A percentile compares a stretch with the other conserved stretches of the same genome.
Evolutionary conservation across 2,797 vertebrate genomes (phyloP).

Genomic region (Parotocinclus haroldoi): DNA sequence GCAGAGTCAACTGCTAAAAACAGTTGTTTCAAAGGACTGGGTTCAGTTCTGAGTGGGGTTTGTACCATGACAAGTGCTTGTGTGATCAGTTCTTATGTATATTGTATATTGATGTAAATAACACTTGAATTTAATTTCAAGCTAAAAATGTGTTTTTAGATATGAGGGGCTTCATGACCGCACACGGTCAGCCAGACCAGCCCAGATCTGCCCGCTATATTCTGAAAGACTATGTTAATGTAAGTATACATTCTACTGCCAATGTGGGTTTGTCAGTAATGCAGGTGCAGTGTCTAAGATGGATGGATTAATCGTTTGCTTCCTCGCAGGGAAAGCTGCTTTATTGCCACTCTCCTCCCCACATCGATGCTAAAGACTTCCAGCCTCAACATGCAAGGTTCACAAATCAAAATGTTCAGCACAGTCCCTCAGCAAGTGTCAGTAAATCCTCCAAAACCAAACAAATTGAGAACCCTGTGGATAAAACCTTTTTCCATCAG

Average conservation of each 20-base stretch:
- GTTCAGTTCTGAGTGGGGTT: too few species aligned
- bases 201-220: slow-evolving; percentile 90
- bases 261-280: background rate
- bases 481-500: slow-evolving; percentile 94
- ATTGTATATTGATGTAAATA: background rate
- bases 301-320: background rate
- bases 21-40: too few species aligned
- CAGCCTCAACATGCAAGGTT: slow-evolving; percentile 79
- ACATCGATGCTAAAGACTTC: slow-evolving; percentile 75
- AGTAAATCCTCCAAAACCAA: slow-evolving; percentile 65
- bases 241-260: slow-evolving; percentile 61
- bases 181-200: slow-evolving; percentile 94
- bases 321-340: slow-evolving; percentile 85
- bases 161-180: slow-evolving; percentile 96
- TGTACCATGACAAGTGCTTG: too few species aligned
- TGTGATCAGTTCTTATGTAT: too few species aligned
- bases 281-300: background rate
- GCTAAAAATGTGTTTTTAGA: slow-evolving; percentile 59
- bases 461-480: slow-evolving; percentile 89
- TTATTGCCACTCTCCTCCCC: slow-evolving; percentile 88
- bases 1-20: too few species aligned
- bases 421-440: slow-evolving; percentile 25
- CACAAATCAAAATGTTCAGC: slow-evolving; percentile 33
- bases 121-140: background rate
- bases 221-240: slow-evolving; percentile 91